Percentiles rank a stretch among this genome's conserved stretches.
These are phyloP conservation scores for Baccha elongata DNA, from an alignment of 2,888 invertebrate genomes.

Conservation along the genomic window DNA sequence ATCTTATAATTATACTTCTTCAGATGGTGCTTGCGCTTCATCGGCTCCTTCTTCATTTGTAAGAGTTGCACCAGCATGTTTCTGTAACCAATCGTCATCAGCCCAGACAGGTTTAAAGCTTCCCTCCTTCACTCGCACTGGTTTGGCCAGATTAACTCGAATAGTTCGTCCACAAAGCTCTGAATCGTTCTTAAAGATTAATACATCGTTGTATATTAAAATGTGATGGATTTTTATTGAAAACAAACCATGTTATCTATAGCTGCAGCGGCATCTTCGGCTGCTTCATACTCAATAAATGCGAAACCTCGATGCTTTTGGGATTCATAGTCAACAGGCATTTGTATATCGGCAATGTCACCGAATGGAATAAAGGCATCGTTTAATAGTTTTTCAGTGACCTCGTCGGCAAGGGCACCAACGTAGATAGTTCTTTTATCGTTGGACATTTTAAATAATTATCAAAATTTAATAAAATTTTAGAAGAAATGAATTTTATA, in stretches of 20 bases:
- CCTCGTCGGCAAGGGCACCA: conserved; percentile 96
- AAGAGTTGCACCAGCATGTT: conserved; percentile 96
- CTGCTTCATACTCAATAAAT: conserved; percentile 98
- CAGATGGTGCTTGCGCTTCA: conserved; percentile 71
- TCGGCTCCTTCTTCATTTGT: conserved; percentile 83
- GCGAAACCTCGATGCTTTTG: conserved; percentile 99
- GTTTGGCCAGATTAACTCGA: conserved; percentile 97
- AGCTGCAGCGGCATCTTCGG: conserved; percentile 99
- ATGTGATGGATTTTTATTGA: not conserved
- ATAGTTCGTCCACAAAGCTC: conserved; percentile 98
- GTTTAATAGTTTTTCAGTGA: conserved; percentile 96
- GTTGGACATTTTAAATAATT: conserved; percentile 83
- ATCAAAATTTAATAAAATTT: not conserved
- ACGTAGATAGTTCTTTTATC: conserved; percentile 93
- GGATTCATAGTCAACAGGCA: conserved; percentile 97
- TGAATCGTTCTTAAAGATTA: conserved; percentile 91
- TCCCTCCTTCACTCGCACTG: conserved; percentile 97
- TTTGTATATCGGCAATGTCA: conserved; percentile 98
- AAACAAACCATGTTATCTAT: conserved; percentile 97
- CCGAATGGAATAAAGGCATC: conserved; percentile 99
- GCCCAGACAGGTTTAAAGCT: conserved; percentile 98
- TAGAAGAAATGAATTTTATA: too few relatives aligned
- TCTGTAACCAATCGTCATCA: conserved; percentile 98
- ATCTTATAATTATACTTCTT: conserved; percentile 48
- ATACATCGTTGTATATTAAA: not conserved